phyloP scores from a whole-genome alignment of 2,888 invertebrate genomes.

The Machimus rusticus region DNA sequence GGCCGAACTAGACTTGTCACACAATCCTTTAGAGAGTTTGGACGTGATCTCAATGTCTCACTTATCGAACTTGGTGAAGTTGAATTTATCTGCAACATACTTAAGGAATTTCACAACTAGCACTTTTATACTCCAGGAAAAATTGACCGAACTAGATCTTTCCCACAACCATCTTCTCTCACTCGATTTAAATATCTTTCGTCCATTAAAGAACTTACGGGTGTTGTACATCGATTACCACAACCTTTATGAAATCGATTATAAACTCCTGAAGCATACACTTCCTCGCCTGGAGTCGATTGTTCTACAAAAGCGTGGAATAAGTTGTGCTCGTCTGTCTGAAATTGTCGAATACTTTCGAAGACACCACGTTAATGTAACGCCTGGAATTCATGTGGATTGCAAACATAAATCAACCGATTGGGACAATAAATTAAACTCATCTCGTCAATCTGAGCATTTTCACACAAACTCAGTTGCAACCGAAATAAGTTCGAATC shows the following conservation, averaged over 20 bases:
- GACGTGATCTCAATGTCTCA: background rate
- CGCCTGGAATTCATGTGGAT: background rate
- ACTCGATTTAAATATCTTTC: background rate
- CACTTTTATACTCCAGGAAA: background rate
- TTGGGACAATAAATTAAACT: background rate
- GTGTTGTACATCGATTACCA: background rate
- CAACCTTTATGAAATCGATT: background rate
- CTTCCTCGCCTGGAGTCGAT: background rate
- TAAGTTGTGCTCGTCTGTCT: background rate
- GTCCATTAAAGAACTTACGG: background rate
- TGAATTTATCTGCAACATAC: background rate
- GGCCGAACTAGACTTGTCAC: background rate
- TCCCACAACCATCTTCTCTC: background rate
- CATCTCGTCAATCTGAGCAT: background rate
- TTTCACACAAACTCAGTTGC: background rate
- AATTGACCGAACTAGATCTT: background rate
- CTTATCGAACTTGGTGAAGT: background rate
- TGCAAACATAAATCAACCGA: background rate
- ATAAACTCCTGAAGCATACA: background rate
- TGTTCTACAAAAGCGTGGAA: background rate
- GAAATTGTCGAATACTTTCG: background rate
- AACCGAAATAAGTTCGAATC: background rate
- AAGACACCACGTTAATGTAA: background rate
- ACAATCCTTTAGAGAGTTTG: background rate
- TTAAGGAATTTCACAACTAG: background rate